Evolutionary conservation across 2,888 invertebrate species (phyloP), one percentile per base, ranked within the genome.

Genomic region (Drosophila ezoana): DNA sequence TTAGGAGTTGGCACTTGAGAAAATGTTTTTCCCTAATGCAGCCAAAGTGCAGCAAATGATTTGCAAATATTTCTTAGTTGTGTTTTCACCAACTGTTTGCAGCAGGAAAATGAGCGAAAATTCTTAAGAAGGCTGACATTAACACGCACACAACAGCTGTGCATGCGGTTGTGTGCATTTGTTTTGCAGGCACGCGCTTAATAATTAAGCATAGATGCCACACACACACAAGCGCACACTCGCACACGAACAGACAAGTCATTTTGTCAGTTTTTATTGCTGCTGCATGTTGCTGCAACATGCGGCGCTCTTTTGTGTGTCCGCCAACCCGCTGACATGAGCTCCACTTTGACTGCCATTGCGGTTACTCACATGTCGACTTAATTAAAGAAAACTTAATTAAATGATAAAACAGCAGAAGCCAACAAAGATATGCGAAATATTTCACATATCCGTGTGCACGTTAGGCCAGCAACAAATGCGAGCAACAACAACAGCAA

Each of bases 381-480:
- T 87, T 84, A 90, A 90, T 84, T 89, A 87, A 88, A 85, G 85
- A 89, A 87, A 86, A 79, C 79, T 89, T 90, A 89, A 90, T 89
- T 89, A 90, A 90, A 89, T 88, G 89, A 89, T 90, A 88, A 75
- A 84, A 76, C 76, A 81, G 79, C 63, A 58, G 69, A 79, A 78
- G 68, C 83, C 83, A 73, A 82, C 84, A 80, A 81, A 89, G 82
- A 74, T 80, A 81, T 88, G 88, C 73, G 70, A 63, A 81, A 74
- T 72, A 76, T 76, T 72, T 64, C 63, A 63, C 60, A 40, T 59
- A 44, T 44, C 20, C 37, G 40, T 45, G 28, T 14, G 38, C 32
- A 23, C 23, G 54, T 35, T 37, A 13, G 6, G 14, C 37, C 28
- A 38, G 33, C 38, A 54, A 11, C 20, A 41, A 14, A 16, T 28